Evolutionary conservation across 2,797 vertebrate species (phyloP), one percentile per base, ranked within the genome.

Genomic region (Phaenicophaeus curvirostris): DNA sequence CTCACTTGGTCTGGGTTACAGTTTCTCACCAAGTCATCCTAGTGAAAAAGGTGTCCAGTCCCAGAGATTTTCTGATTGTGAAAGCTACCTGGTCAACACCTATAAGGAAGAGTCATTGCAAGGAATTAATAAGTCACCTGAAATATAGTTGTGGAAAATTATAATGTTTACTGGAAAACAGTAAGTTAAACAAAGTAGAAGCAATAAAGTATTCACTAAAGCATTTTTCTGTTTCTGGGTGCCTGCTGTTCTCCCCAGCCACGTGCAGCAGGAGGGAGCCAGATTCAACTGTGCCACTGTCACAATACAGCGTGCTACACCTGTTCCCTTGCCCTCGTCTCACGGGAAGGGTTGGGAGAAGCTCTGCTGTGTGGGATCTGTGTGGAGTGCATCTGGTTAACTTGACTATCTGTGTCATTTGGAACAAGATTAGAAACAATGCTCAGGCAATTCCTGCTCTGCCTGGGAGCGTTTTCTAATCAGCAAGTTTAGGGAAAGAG

Each of bases 401-500:
- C 67, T 6, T 15, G 69, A 4, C 46, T 28, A 5, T 33, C 58
- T 57, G 65, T 80, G 79, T 59, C 41, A 28, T 59, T n/a, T 44
- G 74, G 39, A 82, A 59, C 74, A 85, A 48, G 85, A 57, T 79
- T 82, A 85, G 80, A 59, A 86, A 78, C 2, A 24, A 53, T 0
- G 48, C 62, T 39, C 48, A 37, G 85, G 94, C 85, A 91, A 73
- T 79, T 80, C 67, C 66, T 2, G 25, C 85, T 55, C 79, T 94
- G 91, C 83, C 87, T 19, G 3, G 59, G 62, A 58, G 79, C 82
- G 18, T 53, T 87, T 78, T 84, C 78, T 80, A 84, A 94, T 92
- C 91, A 57, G 55, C 1, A 44, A 78, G 21, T 89, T 94, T 35
- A 78, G 66, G 72, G 46, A 42, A 65, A 62, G 79, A 84, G 50